These are phyloP conservation scores for Sphaeridia pumilis DNA, from an alignment of 2,888 invertebrate genomes.

Conservation along the genomic window DNA sequence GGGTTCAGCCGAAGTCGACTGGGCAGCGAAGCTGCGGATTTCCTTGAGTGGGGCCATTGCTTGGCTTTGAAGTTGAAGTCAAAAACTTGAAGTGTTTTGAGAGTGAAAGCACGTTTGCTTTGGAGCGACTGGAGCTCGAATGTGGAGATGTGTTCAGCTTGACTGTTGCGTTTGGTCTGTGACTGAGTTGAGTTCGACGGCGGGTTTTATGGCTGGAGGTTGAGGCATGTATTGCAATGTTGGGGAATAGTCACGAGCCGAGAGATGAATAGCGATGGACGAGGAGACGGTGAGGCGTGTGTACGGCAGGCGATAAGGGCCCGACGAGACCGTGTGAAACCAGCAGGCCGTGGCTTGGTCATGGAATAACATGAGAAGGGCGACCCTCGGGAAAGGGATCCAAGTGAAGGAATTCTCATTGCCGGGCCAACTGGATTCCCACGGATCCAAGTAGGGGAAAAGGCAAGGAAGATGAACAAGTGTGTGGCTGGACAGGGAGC, in stretches of 20 bases:
- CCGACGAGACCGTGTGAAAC: not conserved
- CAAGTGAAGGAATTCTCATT: constrained; percentile 6
- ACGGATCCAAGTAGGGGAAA: no score
- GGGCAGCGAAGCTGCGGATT: constrained; percentile 33
- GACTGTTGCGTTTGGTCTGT: constrained; percentile 23
- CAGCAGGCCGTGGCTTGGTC: no score
- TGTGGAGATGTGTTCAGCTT: constrained; percentile 26
- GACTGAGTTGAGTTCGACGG: constrained; percentile 15
- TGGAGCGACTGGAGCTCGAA: constrained; percentile 12
- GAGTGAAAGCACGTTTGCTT: not conserved
- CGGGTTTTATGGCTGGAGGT: constrained; percentile 14
- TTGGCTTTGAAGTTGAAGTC: no score
- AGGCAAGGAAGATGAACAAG: no score
- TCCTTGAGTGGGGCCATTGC: constrained; percentile 34
- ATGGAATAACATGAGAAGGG: not conserved
- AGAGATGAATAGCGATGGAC: not conserved
- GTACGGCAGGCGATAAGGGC: constrained; percentile 1
- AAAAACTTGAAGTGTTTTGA: no score
- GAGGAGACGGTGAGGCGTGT: constrained; percentile 7
- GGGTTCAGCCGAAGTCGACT: constrained; percentile 41
- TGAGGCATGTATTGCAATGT: not conserved
- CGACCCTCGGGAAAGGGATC: not conserved
- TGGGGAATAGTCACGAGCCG: no score
- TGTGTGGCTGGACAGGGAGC: no score
- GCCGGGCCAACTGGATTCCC: no score